Conservation (phyloP, 2,888 invertebrate genomes). For the Hanleya hanleyi region DNA sequence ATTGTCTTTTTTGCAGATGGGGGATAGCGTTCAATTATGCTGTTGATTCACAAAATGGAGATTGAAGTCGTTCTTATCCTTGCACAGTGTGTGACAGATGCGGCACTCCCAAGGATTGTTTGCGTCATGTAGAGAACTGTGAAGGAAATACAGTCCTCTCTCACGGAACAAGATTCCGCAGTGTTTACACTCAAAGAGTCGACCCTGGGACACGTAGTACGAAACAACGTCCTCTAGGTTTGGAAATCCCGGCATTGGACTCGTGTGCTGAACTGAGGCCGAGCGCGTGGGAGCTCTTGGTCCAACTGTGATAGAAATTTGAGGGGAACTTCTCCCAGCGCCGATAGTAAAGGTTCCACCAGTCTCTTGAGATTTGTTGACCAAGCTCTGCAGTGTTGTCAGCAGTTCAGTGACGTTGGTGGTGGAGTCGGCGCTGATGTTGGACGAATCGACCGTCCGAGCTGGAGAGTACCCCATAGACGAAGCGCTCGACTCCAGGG, state of each 20-base stretch:
- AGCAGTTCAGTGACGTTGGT: constrained; percentile 45
- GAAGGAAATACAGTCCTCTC: constrained; percentile 63
- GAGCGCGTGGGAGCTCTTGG: constrained; percentile 44
- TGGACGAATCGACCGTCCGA: background rate
- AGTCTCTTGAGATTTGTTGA: constrained; percentile 24
- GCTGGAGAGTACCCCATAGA: background rate
- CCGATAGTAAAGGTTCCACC: background rate
- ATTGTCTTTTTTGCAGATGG: no score
- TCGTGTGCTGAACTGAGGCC: constrained; percentile 52
- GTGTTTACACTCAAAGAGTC: constrained; percentile 59
- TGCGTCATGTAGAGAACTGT: constrained; percentile 59
- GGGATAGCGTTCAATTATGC: constrained; percentile 42
- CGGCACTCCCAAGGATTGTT: constrained; percentile 63
- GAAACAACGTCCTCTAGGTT: constrained; percentile 54
- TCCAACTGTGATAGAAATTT: constrained; percentile 39
- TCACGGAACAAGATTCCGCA: constrained; percentile 65
- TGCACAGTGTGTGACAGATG: constrained; percentile 61
- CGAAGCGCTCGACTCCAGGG: background rate
- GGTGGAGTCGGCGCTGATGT: constrained; percentile 42
- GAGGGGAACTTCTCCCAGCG: constrained; percentile 34
- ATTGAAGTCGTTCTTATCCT: constrained; percentile 64
- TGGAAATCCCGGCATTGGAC: constrained; percentile 49
- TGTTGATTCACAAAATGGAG: constrained; percentile 65
- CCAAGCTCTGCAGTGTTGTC: constrained; percentile 40
- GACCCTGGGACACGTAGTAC: constrained; percentile 61